Percentiles rank a stretch among this genome's conserved stretches.
Evolutionary conservation across 2,113 vertebrate genomes (phyloP).

Genomic region (Edolisoma coerulescens): DNA sequence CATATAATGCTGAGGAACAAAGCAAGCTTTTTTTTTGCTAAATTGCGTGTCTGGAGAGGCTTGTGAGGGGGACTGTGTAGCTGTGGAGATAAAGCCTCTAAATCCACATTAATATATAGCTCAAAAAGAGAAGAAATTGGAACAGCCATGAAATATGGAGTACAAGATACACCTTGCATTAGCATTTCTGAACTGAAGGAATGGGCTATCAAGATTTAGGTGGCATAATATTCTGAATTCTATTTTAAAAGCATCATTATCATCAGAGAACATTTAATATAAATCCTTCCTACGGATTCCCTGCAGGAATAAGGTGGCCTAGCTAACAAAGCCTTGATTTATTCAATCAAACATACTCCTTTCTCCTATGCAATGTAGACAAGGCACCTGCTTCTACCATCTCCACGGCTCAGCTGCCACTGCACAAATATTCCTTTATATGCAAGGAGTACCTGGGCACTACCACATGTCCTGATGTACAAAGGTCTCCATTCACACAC

Average conservation of each 20-base stretch:
- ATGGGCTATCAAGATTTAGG: neutral
- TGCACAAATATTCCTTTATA: neutral
- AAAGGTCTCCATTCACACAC: neutral
- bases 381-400: neutral
- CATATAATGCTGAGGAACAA: neutral
- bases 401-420: neutral
- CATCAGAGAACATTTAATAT: neutral
- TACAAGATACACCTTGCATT: neutral
- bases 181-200: slow-evolving; percentile 1
- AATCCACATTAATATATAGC: neutral
- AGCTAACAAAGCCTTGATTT: slow-evolving; percentile 28
- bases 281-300: neutral
- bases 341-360: neutral
- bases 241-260: slow-evolving; percentile 8
- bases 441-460: neutral
- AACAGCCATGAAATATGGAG: neutral
- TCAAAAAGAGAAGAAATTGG: neutral
- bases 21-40: neutral
- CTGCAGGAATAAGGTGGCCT: slow-evolving; percentile 30
- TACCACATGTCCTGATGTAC: neutral
- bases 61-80: neutral
- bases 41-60: neutral
- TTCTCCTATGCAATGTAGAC: neutral
- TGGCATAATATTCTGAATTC: slow-evolving; percentile 10
- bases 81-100: neutral